Conservation (phyloP, 2,113 vertebrate species). For the Sitta europaea region DNA sequence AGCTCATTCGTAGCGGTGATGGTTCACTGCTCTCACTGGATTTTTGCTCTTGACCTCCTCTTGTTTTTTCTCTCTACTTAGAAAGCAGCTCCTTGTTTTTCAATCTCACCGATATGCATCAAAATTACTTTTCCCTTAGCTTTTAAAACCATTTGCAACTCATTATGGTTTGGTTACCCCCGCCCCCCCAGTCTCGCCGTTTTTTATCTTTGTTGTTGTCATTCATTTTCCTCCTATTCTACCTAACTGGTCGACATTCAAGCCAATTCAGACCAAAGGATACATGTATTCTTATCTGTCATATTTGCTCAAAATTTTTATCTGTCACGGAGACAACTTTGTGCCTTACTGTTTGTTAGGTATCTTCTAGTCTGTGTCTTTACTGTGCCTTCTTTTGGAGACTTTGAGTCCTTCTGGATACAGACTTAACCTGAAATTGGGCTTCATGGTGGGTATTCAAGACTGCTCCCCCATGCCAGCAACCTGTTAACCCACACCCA, state of each 20-base stretch:
- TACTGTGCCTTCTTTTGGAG: not conserved
- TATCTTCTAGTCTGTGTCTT: not conserved
- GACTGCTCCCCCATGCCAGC: fast-evolving
- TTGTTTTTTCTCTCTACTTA: not conserved
- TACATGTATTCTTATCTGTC: not conserved
- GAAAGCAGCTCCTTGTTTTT: not conserved
- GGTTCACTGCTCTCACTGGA: not conserved
- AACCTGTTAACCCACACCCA: not conserved
- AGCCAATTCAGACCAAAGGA: not conserved
- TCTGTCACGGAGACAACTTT: not conserved
- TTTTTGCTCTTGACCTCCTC: not conserved
- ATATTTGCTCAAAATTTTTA: not conserved
- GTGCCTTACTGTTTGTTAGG: not conserved
- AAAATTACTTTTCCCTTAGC: not conserved
- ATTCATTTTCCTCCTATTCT: not conserved
- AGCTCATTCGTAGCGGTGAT: fast-evolving
- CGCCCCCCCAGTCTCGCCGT: fast-evolving
- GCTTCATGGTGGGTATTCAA: not conserved
- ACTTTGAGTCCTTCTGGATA: not conserved
- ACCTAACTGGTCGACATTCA: not conserved
- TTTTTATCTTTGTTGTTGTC: not conserved
- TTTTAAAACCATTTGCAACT: not conserved
- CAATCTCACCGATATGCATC: not conserved
- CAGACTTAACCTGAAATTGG: not conserved
- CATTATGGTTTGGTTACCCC: not conserved